Percentiles rank a stretch among this genome's conserved stretches.
phyloP scores from a whole-genome alignment of 2,888 invertebrate genomes.

The Aporophyla lueneburgensis region DNA sequence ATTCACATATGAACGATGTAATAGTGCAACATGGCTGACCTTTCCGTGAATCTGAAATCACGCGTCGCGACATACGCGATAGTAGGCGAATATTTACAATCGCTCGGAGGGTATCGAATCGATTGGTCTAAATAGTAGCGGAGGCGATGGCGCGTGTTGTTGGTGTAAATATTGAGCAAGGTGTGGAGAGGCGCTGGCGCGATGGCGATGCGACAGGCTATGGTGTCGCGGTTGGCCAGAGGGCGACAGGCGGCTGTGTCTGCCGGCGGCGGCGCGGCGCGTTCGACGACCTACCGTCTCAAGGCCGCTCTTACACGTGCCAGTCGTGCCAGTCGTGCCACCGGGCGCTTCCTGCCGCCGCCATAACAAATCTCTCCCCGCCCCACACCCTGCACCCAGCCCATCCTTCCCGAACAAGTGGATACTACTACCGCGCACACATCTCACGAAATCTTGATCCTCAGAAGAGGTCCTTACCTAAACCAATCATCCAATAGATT shows the following conservation, averaged over 20 bases:
- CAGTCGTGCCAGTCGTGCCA: conserved; percentile 87
- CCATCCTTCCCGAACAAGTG: conserved; percentile 58
- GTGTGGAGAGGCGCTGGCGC: conserved; percentile 65
- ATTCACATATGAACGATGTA: conserved; percentile 74
- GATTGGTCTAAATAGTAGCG: conserved; percentile 28
- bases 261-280: conserved; percentile 79
- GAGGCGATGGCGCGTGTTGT: conserved; percentile 39
- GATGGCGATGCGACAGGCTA: conserved; percentile 75
- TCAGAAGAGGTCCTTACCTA: conserved; percentile 59
- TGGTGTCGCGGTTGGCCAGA: conserved; percentile 77
- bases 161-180: conserved; percentile 66
- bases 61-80: conserved; percentile 42
- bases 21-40: conserved; percentile 75
- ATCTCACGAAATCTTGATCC: conserved; percentile 64
- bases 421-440: conserved; percentile 58
- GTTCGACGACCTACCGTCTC: conserved; percentile 88
- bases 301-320: conserved; percentile 89
- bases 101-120: conserved; percentile 26
- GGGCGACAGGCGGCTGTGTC: conserved; percentile 79
- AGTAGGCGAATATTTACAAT: conserved; percentile 48
- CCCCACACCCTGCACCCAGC: conserved; percentile 75
- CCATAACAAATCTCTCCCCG: conserved; percentile 88
- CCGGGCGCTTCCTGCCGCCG: conserved; percentile 87
- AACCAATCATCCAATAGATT: conserved; percentile 48
- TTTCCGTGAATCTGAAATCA: conserved; percentile 65